A percentile compares a stretch with the other conserved stretches of the same genome.
These are phyloP conservation scores for Peromyscus nudipes DNA, from an alignment of 2,797 vertebrate species.

Conservation along the genomic window DNA sequence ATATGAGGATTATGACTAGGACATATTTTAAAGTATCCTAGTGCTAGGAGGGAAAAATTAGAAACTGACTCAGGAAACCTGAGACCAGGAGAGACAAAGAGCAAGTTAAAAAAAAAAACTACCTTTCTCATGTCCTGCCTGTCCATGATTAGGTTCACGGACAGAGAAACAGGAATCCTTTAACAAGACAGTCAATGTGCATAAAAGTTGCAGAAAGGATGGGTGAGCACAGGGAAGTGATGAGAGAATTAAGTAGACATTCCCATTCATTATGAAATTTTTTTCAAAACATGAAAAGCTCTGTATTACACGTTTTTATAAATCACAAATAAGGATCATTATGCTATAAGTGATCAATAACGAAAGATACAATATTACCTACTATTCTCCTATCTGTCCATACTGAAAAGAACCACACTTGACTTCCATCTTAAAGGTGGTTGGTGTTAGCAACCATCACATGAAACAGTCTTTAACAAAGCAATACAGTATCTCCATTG, in stretches of 20 bases:
- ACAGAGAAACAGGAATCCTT: neutral
- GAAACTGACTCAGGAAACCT: neutral
- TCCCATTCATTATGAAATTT: conserved; percentile 37
- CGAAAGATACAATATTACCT: conserved; percentile 75
- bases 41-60: conserved; percentile 13
- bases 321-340: conserved; percentile 66
- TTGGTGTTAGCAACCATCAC: conserved; percentile 75
- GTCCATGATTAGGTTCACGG: neutral
- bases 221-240: neutral
- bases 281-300: conserved; percentile 60
- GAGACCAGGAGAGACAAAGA: neutral
- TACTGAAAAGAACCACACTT: conserved; percentile 74
- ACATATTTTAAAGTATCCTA: conserved; percentile 39
- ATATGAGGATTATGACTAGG: conserved; percentile 9
- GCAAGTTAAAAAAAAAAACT: neutral
- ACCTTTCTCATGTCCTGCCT: neutral
- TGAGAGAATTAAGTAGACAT: conserved; percentile 50
- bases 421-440: conserved; percentile 80
- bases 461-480: conserved; percentile 74
- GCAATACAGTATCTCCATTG: conserved; percentile 75
- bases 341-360: conserved; percentile 71
- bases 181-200: neutral
- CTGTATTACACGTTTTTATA: conserved; percentile 30
- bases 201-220: conserved; percentile 10
- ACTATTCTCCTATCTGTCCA: conserved; percentile 76